A percentile compares a stretch with the other conserved stretches of the same genome.
phyloP scores from a whole-genome alignment of 1,140 invertebrate species.

The Drosophila gunungcola region DNA sequence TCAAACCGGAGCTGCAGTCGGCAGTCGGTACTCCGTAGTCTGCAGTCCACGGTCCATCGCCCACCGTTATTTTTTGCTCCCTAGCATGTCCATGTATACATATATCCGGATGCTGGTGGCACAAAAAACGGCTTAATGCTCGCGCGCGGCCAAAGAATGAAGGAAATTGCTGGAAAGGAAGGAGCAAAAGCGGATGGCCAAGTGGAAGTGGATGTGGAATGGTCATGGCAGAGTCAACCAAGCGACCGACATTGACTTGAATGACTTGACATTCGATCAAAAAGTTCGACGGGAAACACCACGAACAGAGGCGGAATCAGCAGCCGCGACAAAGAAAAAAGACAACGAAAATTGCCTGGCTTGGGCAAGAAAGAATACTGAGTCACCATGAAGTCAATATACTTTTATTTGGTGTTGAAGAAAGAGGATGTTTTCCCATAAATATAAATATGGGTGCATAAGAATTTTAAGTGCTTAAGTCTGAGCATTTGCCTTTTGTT shows the following conservation, averaged over 20 bases:
- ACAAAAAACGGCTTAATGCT: constrained; percentile 46
- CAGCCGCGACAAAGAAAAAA: constrained; percentile 18
- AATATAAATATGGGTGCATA: no score
- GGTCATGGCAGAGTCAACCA: constrained; percentile 56
- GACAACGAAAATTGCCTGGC: constrained; percentile 7
- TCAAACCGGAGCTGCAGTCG: constrained; percentile 12
- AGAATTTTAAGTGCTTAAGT: no score
- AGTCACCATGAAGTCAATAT: constrained; percentile 5
- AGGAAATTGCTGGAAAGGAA: constrained; percentile 18
- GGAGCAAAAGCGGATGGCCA: constrained; percentile 3
- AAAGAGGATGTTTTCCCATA: not conserved
- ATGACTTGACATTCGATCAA: constrained; percentile 81
- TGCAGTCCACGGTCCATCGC: constrained; percentile 1
- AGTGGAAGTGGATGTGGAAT: constrained; percentile 44
- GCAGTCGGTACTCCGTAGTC: constrained; percentile 4
- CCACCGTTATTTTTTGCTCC: constrained; percentile 29
- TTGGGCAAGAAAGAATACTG: constrained; percentile 10
- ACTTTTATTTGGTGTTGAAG: not conserved
- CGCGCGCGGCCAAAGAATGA: constrained; percentile 17
- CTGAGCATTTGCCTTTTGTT: no score
- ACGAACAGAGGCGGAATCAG: constrained; percentile 46
- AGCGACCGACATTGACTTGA: constrained; percentile 67
- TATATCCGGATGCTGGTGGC: constrained; percentile 49
- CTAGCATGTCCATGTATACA: constrained; percentile 50
- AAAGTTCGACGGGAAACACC: constrained; percentile 67